A percentile compares a stretch with the other conserved stretches of the same genome.
These are phyloP conservation scores for Liolophura sinensis DNA, from an alignment of 1,140 invertebrate genomes.

Conservation along the genomic window DNA sequence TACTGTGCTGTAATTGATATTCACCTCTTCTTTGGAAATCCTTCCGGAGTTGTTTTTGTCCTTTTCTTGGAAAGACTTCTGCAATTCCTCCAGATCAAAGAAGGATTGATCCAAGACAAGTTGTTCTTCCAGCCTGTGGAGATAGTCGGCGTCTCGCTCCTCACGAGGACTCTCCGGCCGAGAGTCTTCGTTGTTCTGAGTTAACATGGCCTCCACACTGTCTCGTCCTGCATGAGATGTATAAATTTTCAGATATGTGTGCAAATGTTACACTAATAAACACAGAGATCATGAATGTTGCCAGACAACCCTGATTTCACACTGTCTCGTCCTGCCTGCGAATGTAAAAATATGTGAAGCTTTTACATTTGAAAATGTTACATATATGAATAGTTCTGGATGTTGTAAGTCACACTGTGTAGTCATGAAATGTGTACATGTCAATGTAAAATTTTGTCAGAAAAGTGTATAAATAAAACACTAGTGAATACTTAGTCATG, in stretches of 20 bases:
- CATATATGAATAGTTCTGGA: no score
- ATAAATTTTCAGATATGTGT: background rate
- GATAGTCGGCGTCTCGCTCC: constrained; percentile 36
- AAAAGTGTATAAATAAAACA: no score
- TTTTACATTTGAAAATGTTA: no score
- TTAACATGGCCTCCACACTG: constrained; percentile 40
- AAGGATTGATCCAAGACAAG: constrained; percentile 28
- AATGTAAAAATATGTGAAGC: no score
- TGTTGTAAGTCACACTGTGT: no score
- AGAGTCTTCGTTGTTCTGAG: constrained; percentile 27
- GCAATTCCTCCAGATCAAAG: constrained; percentile 34
- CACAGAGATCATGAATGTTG: background rate
- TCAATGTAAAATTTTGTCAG: no score
- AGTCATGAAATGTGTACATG: no score
- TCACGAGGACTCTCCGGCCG: constrained; percentile 27
- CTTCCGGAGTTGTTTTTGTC: constrained; percentile 25
- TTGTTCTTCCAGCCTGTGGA: constrained; percentile 32
- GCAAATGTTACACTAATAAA: background rate
- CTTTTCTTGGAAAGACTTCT: constrained; percentile 21
- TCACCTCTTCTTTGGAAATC: constrained; percentile 15
- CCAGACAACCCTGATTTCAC: no score
- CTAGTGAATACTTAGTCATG: no score
- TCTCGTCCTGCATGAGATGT: constrained; percentile 39
- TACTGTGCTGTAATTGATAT: background rate
- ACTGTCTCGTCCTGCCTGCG: no score